Base-by-base conservation (phyloP, 2,888 invertebrate genomes). In the Eueremaeus valkanovi region DNA sequence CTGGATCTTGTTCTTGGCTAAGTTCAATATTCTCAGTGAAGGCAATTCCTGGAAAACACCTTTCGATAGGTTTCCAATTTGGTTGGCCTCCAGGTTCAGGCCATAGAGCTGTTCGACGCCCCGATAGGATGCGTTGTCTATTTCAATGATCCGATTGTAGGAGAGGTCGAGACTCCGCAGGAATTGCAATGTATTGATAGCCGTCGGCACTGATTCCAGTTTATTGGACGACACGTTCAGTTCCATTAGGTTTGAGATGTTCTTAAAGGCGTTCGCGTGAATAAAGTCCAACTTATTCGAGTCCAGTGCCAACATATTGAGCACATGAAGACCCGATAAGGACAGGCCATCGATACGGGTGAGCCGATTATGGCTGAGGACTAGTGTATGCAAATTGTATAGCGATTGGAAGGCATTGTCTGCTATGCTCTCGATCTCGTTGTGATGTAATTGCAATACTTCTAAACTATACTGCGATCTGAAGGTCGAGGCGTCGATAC, bases 121-220 rank as follows among this genome's bases (percentile, higher is more conserved):
- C 78, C 90, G 88, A 83, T 95, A 92, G 73, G 91, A 90, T 9
- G 91, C 89, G 80, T 91, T 90, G 80, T 91, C 91, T 78, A 97
- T 85, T 77, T 88, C 88, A 75, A 88, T 88, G 83, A 98, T 91
- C 83, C 89, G 87, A 86, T 97, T 97, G 85, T 95, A 94, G 75
- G 94, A 95, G 80, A 97, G 87, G 85, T 95, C 95, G 78, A 97
- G 89, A 72, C 92, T 92, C 82, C 91, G 88, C 81, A 96, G 86
- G 81, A 92, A 86, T 79, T 91, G 88, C 90, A 95, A 90, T 85
- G 92, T 91, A 83, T 90, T 88, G 77, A 95, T 84, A 33, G 94
- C 93, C 81, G 89, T 84, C 72, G 95, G 94, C 81, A 94, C 89
- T 81, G 88, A 87, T 82, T 89, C 89, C 81, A 95, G 86, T 82